Base-by-base conservation (phyloP, 2,888 invertebrate genomes). In the Sphinx pinastri region DNA sequence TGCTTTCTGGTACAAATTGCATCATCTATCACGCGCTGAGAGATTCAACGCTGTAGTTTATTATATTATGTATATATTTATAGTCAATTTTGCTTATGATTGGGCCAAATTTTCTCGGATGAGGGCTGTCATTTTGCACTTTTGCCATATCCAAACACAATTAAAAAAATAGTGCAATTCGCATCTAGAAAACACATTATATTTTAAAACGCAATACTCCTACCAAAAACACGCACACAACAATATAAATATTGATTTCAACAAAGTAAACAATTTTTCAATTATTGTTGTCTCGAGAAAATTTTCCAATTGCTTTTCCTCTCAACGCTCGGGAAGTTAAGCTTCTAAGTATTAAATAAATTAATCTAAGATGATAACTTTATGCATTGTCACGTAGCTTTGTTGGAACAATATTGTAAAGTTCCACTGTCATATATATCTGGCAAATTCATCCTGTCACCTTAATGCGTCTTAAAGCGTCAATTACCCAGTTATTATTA, bases 401-500 rank as follows among this genome's bases (percentile, higher is more conserved):
- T 63, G 38, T 38, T 45, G n/a, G 10, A 19, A 6, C 13, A 19
- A 14, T 19, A 63, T 49, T 13, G 19, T 49, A 2, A 55, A 55
- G 55, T 11, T 55, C 10, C 19, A 6, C 8, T 10, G 54, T 19
- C 13, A 12, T 47, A 19, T 47, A 2, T 47, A 63, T 60, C 57
- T 8, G 31, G 38, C 25, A 58, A 4, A 10, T 14, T 58, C 31
- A 14, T 45, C 19, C 6, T 13, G 19, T 47, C 63, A 49, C 49
- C 45, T 16, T 45, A 16, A 45, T 16, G n/a, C 2, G 45, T 49
- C 16, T 11, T 68, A 71, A 58, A 49, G 52, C 45, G 68, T 45
- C 70, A 77, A 79, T 79, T 74, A 74, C 72, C 72, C 47, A 74
- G 74, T 75, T 74, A 75, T 70, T 71, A 72, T 75, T 57, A 72